Evolutionary conservation across 2,797 vertebrate species (phyloP), one percentile per base, ranked within the genome.

Genomic region (Acomys russatus): DNA sequence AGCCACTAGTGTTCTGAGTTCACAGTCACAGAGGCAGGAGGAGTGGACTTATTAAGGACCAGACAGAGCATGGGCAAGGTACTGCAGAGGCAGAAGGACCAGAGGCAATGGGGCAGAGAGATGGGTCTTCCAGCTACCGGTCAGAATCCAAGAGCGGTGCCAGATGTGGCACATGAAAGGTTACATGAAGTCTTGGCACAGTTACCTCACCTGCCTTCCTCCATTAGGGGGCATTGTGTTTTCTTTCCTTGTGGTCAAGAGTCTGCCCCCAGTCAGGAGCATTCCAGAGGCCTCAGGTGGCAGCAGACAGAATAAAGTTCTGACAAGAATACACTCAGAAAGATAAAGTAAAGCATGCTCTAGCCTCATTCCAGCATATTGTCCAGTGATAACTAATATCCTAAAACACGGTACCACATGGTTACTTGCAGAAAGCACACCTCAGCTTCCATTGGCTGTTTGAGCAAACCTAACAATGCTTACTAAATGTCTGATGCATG

Each of bases 181-280:
- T 56, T 23, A 9, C 20, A 12, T 11, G 8, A 5, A 3, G 4
- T 63, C 68, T 78, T n/a, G 20, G 14, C 1, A 6, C 23, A 84
- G 35, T 30, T 74, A 68, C 20, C 22, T 6, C 44, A 8, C 2
- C 44, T 33, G 44, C 44, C 28, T 9, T 89, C 59, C 38, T 28
- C n/a, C 64, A 8, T 6, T 30, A 44, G 38, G 25, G 33, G 74
- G 5, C 28, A 68, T 7, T 9, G 0, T 51, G 12, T 7, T 38
- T 95, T 12, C 59, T 79, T 91, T 66, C 61, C 91, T 9, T 25
- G 11, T 12, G 15, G 18, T 93, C 64, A 73, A 86, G 85, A 90
- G 89, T 87, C 38, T 25, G 3, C 18, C 22, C 35, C 44, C 4
- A 63, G 0, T 76, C 23, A 2, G 35, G 44, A 38, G 33, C 33